These are phyloP conservation scores for Nasonia oneida DNA, from an alignment of 2,888 invertebrate genomes.

Conservation along the genomic window DNA sequence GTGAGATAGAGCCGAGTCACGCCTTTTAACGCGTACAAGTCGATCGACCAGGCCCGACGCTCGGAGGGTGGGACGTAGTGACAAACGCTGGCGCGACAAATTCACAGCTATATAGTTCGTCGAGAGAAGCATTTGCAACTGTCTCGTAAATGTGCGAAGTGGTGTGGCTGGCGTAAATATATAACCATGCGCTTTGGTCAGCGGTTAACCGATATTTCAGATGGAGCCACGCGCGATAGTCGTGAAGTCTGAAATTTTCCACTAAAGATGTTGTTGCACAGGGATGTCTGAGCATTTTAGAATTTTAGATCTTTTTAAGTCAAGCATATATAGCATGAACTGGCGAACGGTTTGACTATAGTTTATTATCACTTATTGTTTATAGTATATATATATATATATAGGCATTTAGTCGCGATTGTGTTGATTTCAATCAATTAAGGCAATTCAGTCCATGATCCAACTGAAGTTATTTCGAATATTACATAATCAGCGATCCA, in stretches of 20 bases:
- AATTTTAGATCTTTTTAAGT: neutral
- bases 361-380: too few species aligned
- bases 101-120: slow-evolving; percentile 23
- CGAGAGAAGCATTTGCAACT: neutral
- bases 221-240: neutral
- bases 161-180: neutral
- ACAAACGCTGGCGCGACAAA: slow-evolving; percentile 8
- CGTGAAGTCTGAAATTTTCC: neutral
- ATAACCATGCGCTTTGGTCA: slow-evolving; percentile 2
- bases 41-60: neutral
- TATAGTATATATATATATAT: too few species aligned
- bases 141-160: slow-evolving; percentile 31
- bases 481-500: too few species aligned
- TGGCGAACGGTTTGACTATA: too few species aligned
- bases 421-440: too few species aligned
- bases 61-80: neutral
- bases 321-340: too few species aligned
- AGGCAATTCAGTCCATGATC: too few species aligned
- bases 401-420: too few species aligned
- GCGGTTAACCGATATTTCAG: slow-evolving; percentile 13
- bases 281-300: neutral
- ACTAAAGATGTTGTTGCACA: neutral
- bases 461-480: too few species aligned
- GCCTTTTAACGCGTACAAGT: slow-evolving; percentile 22
- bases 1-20: neutral